Evolutionary conservation across 92 coral and sea anemone genomes (phyloP), one percentile per base, ranked within the genome.

Genomic region (Phenganax subtilis): DNA sequence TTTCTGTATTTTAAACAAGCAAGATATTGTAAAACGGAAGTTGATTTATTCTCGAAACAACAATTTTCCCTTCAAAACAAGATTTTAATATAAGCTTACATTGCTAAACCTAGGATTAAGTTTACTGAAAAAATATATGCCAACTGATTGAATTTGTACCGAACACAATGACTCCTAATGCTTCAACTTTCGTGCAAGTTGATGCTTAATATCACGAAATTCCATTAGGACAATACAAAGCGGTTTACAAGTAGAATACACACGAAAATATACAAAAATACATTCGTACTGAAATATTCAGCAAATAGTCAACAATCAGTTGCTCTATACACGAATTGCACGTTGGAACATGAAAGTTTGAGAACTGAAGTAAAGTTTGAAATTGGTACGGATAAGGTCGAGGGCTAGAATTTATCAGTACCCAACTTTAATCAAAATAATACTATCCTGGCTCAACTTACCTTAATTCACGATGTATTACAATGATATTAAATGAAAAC

Each of bases 401-500:
- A 29, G 54, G 15, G 16, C 47, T 37, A n/a, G 14, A 30, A 37
- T 68, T 28, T 12, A 61, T 12, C n/a, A 61, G 28, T 5, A 15
- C 67, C 3, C 27, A 61, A 25, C 0, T 68, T 28, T 15, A 30
- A 16, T 10, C 54, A 53, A 37, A 29, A 68, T 68, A 37, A 9
- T 10, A 73, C 51, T 20, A 57, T 9, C 58, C 54, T 53, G 14
- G 59, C 77, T 73, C 20, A 31, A 9, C 77, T 73, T 59, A 51
- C 57, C n/a, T 11, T 15, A 53, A 53, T 73, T 54, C 62, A 55
- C 31, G n/a, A 44, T 15, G 44, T 28, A 31, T 60, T 76, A 57
- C 7, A 16, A 76, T 17, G 70, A 76, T 59, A 76, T 44, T n/a
- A 54, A 27, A 10, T 28, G n/a, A 62, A 29, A 30, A 76, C 81